Base-by-base conservation (phyloP, 1,140 invertebrate species). In the Odontomachus brunneus region DNA sequence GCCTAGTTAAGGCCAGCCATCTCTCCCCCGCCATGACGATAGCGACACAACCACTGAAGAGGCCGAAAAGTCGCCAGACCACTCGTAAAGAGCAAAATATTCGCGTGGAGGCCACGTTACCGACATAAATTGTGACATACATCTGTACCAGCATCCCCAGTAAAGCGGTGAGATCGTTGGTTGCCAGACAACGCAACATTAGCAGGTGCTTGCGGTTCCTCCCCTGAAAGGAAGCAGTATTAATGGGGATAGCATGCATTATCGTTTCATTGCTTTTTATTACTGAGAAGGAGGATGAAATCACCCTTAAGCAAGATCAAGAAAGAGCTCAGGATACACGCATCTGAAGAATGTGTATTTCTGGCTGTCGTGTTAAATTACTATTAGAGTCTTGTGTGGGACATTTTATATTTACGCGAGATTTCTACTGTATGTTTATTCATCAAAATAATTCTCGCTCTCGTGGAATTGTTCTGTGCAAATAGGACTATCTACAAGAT, bases 21-120 rank as follows among this genome's bases (percentile, higher is more conserved):
- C 97, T 94, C 92, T 98, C 97, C 19, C 96, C 95, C 1, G 97
- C 97, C 97, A 98, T 98, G 5, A 98, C 97, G 88, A 97, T 96
- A 17, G 97, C 97, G 57, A 98, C 97, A 92, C 97, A 97, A 7
- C 97, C 97, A 24, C 97, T 98, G 73, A 97, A 97, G 1, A 98
- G 94, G 9, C 97, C 97, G 92, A 98, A 98, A 59, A 97, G 95
- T 19, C 97, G 94, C 93, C 97, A 96, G 9, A 97, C 92, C 1
- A 98, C 96, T 59, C 97, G 95, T 26, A 96, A 92, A 22, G 95
- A 95, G 90, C 97, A 98, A 90, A 95, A 95, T 48, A 80, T 82
- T 73, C 89, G 89, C 15, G 89, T 91, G 14, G 89, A 88, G 33
- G 85, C 89, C 9, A 90, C 84, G 69, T 92, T 91, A 24, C 93